Conservation (phyloP, 2,888 invertebrate species). For the Himalopsyche japonica region DNA sequence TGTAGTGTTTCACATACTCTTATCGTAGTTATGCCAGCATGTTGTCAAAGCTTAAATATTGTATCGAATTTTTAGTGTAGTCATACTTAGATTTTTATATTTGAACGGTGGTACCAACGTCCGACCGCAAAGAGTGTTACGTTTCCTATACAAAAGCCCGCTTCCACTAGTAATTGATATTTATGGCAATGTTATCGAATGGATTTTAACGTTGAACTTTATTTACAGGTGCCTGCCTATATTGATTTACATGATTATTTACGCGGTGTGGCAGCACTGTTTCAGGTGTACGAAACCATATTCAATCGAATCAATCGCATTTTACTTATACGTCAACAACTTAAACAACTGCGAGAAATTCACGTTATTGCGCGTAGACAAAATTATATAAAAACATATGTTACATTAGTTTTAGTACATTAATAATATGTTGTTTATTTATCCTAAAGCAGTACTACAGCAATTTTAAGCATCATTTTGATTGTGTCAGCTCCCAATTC, state of each 20-base stretch:
- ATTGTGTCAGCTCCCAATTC: too few relatives aligned
- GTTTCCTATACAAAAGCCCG: slow-evolving; percentile 20
- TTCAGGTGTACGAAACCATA: not conserved
- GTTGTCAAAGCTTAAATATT: not conserved
- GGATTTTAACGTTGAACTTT: slow-evolving; percentile 8
- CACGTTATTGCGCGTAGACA: too few relatives aligned
- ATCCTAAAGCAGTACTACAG: too few relatives aligned
- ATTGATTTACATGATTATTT: slow-evolving; percentile 12
- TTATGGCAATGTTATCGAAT: slow-evolving; percentile 15
- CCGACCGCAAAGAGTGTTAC: slow-evolving; percentile 14
- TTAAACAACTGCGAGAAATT: too few relatives aligned
- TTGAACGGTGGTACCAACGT: not conserved
- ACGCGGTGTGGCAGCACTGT: not conserved
- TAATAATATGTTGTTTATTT: too few relatives aligned
- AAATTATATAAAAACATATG: too few relatives aligned
- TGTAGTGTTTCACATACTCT: too few relatives aligned
- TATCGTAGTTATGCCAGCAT: not conserved
- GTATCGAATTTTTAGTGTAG: not conserved
- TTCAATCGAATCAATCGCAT: not conserved
- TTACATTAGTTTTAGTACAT: too few relatives aligned
- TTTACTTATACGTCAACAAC: too few relatives aligned
- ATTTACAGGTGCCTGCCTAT: slow-evolving; percentile 7
- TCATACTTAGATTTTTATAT: not conserved
- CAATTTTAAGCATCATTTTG: too few relatives aligned
- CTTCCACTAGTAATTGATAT: slow-evolving; percentile 24